phyloP scores from a whole-genome alignment of 1,140 invertebrate genomes.

The Pentalonia nigronervosa region DNA sequence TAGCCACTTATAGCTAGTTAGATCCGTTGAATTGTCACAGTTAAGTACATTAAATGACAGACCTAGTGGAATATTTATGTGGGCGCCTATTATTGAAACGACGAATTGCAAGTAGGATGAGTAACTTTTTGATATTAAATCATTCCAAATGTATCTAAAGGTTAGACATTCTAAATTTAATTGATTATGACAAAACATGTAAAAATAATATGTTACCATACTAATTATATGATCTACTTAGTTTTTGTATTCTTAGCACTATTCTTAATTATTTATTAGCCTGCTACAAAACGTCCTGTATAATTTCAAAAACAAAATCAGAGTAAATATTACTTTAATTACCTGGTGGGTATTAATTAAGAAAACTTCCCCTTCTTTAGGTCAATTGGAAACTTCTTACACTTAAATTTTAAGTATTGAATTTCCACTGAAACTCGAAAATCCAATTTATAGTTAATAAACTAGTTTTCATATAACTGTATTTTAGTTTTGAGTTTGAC shows the following conservation, averaged over 20 bases:
- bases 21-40: neutral
- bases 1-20: neutral
- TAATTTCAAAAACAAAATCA: neutral
- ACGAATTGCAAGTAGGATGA: neutral
- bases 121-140: neutral
- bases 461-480: neutral
- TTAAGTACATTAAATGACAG: neutral
- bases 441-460: neutral
- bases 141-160: neutral
- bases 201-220: neutral
- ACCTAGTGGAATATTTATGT: neutral
- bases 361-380: no score
- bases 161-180: neutral
- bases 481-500: slow-evolving; percentile 9
- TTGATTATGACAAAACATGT: neutral
- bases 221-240: neutral
- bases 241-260: neutral
- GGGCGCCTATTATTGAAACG: neutral
- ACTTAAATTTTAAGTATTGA: neutral
- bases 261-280: neutral
- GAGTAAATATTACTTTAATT: neutral
- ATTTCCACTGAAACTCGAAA: neutral
- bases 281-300: neutral
- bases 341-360: neutral
- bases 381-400: neutral